Base-by-base conservation (phyloP, 1,140 invertebrate genomes). In the Caenorhabditis tropicalis region DNA sequence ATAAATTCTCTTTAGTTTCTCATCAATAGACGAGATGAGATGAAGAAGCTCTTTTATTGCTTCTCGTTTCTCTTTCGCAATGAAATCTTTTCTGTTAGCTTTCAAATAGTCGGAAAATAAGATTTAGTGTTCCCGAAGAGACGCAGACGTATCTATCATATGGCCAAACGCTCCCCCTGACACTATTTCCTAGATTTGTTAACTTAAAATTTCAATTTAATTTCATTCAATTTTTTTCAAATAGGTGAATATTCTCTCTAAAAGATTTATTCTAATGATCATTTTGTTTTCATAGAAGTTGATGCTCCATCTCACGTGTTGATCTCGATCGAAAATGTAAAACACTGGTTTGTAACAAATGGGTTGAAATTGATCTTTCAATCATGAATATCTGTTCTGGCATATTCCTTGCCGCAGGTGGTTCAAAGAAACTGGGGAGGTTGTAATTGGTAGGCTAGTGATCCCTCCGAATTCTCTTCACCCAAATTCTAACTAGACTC, bases 401-500 rank as follows among this genome's bases (percentile, higher is more conserved):
- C 2, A 12, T 46, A 43, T 74, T 74, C 24, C 19, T 12, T 43
- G 65, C 21, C 65, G 36, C 65, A 74, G 65, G 65, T 74, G 33
- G 65, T 12, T 12, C 19, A 43, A 2, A 33, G 43, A 1, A 16
- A 65, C 2, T 21, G 21, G 9, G 24, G 15, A 74, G 65, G 9
- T 74, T 33, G 39, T 74, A 24, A 74, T 43, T 46, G 58, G 21
- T 46, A n/a, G 65, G n/a, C 33, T 2, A 21, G 65, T 74, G 65
- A 36, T 43, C 36, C 36, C 65, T 24, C 36, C n/a, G 65, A 36
- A 74, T 74, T 24, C 36, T 9, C 36, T 24, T 65, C 31, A n/a
- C 31, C 58, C 29, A 65, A 65, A 36, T 36, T 29, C n/a, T 74
- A 74, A 74, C 65, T 74, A 74, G 43, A 43, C 36, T 43, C 36